Evolutionary conservation across 2,113 vertebrate species (phyloP), one percentile per base, ranked within the genome.

Genomic region (Tragelaphus imberbis): DNA sequence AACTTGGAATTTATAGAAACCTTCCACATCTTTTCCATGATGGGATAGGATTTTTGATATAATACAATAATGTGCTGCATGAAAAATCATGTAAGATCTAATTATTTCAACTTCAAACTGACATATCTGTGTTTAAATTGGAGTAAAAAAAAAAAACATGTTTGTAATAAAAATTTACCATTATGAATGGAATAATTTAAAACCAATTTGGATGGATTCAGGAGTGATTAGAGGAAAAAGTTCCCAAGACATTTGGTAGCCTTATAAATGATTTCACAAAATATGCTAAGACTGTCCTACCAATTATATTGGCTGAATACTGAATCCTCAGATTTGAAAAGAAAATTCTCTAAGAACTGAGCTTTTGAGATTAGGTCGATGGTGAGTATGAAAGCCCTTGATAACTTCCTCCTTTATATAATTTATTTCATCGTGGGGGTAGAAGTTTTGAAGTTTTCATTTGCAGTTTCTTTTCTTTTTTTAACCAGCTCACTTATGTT

Each of bases 151-250:
- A 75, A 30, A 75, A 98, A 98, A 97, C 91, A 93, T 98, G 97
- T 98, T 97, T 96, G 95, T 97, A 98, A 98, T 98, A 98, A 98
- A 97, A 98, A 97, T 97, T 97, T 97, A 97, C 97, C 98, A 97
- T 97, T 96, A 97, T 53, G 82, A 97, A 95, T 97, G 93, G 95
- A 98, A 98, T 98, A 98, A 97, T 97, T 98, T 98, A 98, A 98
- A 98, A 96, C 95, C 95, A 97, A 97, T 98, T 98, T 98, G 96
- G 95, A 92, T 5, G 88, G 96, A 97, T 98, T 97, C 92, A 75
- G 96, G 94, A 96, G 97, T 97, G 97, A 98, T 98, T 98, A 98
- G 97, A 98, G 95, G 91, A 88, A 97, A 94, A 98, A 97, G 87
- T 97, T 98, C 98, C 97, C 97, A 97, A 98, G 98, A 98, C 96